Evolutionary conservation across 2,113 vertebrate species (phyloP).

Genomic region (Cyprinodon variegatus): DNA sequence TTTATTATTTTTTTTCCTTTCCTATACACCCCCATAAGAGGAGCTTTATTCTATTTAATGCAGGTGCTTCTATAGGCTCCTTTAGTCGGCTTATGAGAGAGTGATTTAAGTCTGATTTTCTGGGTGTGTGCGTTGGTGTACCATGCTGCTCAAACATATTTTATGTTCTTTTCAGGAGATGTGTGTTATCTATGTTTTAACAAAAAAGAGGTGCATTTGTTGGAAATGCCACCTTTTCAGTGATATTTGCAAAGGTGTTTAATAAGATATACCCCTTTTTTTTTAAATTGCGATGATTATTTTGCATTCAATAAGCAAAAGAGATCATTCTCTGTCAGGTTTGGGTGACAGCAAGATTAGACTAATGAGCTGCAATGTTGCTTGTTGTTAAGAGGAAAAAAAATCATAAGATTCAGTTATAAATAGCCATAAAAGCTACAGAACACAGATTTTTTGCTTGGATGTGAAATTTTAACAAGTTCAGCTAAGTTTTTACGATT

Average conservation of each 20-base stretch:
- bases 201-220: background rate
- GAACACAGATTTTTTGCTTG: constrained; percentile 29
- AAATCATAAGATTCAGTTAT: too few relatives aligned
- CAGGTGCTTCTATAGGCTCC: too few relatives aligned
- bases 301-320: background rate
- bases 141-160: background rate
- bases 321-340: constrained; percentile 26
- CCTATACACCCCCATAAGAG: too few relatives aligned
- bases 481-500: constrained; percentile 14
- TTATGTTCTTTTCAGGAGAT: background rate
- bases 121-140: too few relatives aligned
- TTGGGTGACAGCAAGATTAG: constrained; percentile 2
- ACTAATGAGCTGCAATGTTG: background rate
- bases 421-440: constrained; percentile 7
- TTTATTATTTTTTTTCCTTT: too few relatives aligned
- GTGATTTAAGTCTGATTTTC: too few relatives aligned
- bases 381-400: background rate
- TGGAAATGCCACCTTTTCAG: too few relatives aligned
- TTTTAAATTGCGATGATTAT: too few relatives aligned
- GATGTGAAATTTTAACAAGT: constrained; percentile 7
- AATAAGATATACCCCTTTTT: background rate
- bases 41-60: too few relatives aligned
- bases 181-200: background rate
- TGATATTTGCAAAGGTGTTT: background rate
- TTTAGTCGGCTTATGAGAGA: too few relatives aligned